Evolutionary conservation across 2,113 vertebrate genomes (phyloP), one percentile per base, ranked within the genome.

Genomic region (Coryphaenoides rupestris): DNA sequence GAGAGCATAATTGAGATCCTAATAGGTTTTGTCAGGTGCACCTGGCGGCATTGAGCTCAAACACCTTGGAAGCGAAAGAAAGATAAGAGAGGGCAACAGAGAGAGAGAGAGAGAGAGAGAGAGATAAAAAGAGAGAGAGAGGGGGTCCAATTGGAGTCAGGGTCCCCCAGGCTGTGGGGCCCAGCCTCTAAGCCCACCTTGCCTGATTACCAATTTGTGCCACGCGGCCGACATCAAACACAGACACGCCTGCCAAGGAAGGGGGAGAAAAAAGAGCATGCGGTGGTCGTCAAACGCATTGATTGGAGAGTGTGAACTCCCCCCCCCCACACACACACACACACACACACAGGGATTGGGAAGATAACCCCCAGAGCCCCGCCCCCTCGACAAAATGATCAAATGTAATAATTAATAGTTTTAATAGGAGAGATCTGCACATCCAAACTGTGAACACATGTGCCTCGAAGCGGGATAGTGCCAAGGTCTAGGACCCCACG

Each of bases 191-290:
- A 84, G 86, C 78, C 84, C 81, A 66, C 77, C 78, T 83, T 79
- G 83, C 74, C 85, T 89, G 86, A 89, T 90, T 90, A 79, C 85
- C 87, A 89, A 89, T 89, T 88, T 89, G 73, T 82, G 83, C 77
- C 70, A 71, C 84, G 82, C 81, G 63, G 62, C 70, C 73, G 76
- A 76, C 73, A 82, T 88, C 79, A 88, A 74, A 75, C 61, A 62
- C 74, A 63, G 69, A 72, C 71, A 71, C 55, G 66, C 40, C 2
- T 5, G 7, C 9, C 58, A 28, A 17, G 19, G 24, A 56, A 16
- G 17, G 17, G 4, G 5, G 2, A 40, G 13, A 5, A 40, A 9
- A 40, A 40, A 40, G 33, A 9, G 33, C 33, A 40, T 9, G 10
- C 5, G 5, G 28, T 9, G 28, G 28, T 33, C 28, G 10, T 9